Conservation (phyloP, 2,888 invertebrate species). For the Caenorhabditis sulstoni region DNA sequence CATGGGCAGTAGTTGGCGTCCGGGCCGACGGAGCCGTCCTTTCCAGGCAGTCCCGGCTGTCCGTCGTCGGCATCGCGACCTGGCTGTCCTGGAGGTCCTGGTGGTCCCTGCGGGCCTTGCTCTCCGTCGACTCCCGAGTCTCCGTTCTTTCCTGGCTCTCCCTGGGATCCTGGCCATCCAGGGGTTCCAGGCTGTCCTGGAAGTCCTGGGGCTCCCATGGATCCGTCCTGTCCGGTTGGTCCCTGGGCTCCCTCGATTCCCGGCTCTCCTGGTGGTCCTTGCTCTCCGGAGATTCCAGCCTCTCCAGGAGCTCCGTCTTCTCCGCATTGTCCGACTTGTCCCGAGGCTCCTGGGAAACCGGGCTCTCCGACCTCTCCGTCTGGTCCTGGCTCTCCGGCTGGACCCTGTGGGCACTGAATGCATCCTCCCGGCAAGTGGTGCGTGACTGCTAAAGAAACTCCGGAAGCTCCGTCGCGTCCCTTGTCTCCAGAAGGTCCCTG, state of each 20-base stretch:
- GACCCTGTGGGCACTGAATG: conserved; percentile 65
- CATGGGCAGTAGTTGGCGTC: conserved; percentile 73
- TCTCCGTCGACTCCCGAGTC: conserved; percentile 62
- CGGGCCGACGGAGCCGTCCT: conserved; percentile 63
- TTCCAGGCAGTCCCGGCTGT: conserved; percentile 63
- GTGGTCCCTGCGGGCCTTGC: conserved; percentile 66
- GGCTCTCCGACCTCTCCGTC: conserved; percentile 65
- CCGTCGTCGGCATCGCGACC: conserved; percentile 66
- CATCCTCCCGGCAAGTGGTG: conserved; percentile 69
- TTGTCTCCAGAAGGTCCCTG: conserved; percentile 66
- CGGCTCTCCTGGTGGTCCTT: conserved; percentile 62
- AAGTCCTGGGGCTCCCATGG: conserved; percentile 65
- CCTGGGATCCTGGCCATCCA: conserved; percentile 68
- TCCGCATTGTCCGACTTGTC: conserved; percentile 64
- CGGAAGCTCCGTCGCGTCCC: conserved; percentile 67
- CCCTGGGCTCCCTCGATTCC: conserved; percentile 63
- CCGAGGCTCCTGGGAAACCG: conserved; percentile 65
- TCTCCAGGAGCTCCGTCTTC: conserved; percentile 66
- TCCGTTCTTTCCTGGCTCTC: conserved; percentile 69
- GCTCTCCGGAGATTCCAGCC: conserved; percentile 63
- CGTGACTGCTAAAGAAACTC: conserved; percentile 63
- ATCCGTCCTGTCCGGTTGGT: conserved; percentile 60
- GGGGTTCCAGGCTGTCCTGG: conserved; percentile 65
- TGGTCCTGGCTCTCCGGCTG: conserved; percentile 66
- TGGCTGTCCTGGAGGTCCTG: conserved; percentile 64